Evolutionary conservation across 2,797 vertebrate genomes (phyloP).

Genomic region (Fundulus diaphanus): DNA sequence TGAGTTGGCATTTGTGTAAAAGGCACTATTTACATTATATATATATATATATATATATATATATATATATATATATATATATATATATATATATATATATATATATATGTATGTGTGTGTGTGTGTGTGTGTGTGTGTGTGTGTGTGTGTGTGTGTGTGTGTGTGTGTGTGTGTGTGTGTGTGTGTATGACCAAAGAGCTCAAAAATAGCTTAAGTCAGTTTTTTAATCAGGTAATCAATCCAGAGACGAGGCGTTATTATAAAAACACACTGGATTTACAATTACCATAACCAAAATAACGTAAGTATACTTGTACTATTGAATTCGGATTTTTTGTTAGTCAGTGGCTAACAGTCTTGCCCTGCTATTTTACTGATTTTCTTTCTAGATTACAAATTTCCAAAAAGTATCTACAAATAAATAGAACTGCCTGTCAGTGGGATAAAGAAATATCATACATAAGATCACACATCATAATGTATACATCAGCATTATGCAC

Average conservation of each 20-base stretch:
- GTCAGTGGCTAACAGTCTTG: neutral
- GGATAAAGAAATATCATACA: neutral
- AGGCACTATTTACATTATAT: too few species aligned
- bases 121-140: too few species aligned
- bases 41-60: too few species aligned
- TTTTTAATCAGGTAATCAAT: neutral
- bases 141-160: too few species aligned
- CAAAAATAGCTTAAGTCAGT: neutral
- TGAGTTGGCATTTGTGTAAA: too few species aligned
- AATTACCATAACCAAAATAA: neutral
- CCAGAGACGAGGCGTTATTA: neutral
- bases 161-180: too few species aligned
- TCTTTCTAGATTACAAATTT: neutral
- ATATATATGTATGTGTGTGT: too few species aligned
- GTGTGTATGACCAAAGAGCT: too few species aligned
- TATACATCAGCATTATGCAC: conserved; percentile 5
- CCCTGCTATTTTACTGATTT: neutral
- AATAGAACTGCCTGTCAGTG: neutral
- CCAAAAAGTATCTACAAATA: neutral
- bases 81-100: too few species aligned
- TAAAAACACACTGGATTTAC: neutral
- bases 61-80: too few species aligned
- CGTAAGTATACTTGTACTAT: neutral
- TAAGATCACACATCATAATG: neutral
- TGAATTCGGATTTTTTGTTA: neutral